Evolutionary conservation across 2,113 vertebrate species (phyloP).

Genomic region (Lampris megalopsis): DNA sequence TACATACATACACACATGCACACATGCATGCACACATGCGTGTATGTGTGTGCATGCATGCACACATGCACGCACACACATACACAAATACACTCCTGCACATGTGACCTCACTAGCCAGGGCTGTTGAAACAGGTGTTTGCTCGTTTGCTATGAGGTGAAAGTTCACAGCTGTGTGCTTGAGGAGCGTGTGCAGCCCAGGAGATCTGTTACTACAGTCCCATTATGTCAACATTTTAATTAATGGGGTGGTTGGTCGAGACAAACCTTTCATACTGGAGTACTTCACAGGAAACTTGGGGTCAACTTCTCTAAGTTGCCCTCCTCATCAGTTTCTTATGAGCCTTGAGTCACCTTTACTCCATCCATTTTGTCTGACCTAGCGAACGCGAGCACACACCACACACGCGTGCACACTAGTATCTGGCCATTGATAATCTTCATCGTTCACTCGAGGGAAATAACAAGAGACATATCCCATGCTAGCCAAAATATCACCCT

Average conservation of each 20-base stretch:
- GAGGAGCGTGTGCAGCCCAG: constrained; percentile 53
- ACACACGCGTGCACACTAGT: constrained; percentile 10
- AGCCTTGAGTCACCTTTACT: constrained; percentile 43
- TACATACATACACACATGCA: not conserved
- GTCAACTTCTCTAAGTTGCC: constrained; percentile 48
- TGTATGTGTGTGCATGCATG: not conserved
- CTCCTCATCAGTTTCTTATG: constrained; percentile 42
- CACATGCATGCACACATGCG: not conserved
- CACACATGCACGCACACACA: constrained; percentile 6
- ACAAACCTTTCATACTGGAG: constrained; percentile 71
- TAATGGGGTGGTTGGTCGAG: constrained; percentile 56
- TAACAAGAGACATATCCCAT: constrained; percentile 49
- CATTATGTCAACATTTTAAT: constrained; percentile 69
- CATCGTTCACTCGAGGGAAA: constrained; percentile 54
- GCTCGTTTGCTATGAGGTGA: constrained; percentile 59
- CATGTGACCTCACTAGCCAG: constrained; percentile 53
- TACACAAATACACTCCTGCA: constrained; percentile 44
- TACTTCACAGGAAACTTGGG: constrained; percentile 54
- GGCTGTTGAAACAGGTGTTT: constrained; percentile 73
- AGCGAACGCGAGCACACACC: constrained; percentile 36
- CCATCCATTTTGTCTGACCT: constrained; percentile 26
- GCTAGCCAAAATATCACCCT: constrained; percentile 54
- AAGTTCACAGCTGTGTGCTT: constrained; percentile 73
- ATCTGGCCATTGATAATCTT: constrained; percentile 57
- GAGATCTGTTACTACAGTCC: constrained; percentile 39